Conservation (phyloP, 1,140 invertebrate species). For the Halyomorpha halys region DNA sequence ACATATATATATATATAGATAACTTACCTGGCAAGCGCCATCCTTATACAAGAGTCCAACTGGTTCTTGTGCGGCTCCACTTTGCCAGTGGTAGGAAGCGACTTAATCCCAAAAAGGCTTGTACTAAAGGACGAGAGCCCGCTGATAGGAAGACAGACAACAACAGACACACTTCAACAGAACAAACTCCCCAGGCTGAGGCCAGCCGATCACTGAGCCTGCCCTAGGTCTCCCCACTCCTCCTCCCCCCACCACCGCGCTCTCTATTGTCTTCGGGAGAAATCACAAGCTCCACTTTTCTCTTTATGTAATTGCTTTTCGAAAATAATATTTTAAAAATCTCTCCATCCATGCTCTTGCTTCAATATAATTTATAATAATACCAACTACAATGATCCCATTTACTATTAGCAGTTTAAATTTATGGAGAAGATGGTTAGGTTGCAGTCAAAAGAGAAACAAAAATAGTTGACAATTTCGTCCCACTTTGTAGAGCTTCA, state of each 20-base stretch:
- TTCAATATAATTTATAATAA: too few species aligned
- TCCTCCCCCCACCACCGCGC: neutral
- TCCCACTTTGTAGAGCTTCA: too few species aligned
- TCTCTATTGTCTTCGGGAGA: neutral
- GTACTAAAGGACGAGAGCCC: neutral
- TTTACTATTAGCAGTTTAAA: too few species aligned
- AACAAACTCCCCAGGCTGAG: neutral
- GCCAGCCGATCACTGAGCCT: slow-evolving; percentile 2
- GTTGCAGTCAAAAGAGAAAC: too few species aligned
- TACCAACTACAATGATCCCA: too few species aligned
- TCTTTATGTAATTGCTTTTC: too few species aligned
- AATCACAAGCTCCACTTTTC: too few species aligned
- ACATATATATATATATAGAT: neutral
- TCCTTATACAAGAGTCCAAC: slow-evolving; percentile 29
- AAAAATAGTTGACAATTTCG: too few species aligned
- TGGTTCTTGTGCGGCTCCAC: slow-evolving; percentile 29
- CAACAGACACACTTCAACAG: neutral
- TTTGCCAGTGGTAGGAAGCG: slow-evolving; percentile 8
- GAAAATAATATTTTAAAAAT: too few species aligned
- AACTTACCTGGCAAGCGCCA: slow-evolving; percentile 27
- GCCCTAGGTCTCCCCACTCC: neutral
- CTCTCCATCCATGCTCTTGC: too few species aligned
- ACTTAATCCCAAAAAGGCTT: slow-evolving; percentile 11
- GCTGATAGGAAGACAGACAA: neutral
- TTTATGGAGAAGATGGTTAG: too few species aligned